Evolutionary conservation across 2,888 invertebrate genomes (phyloP), one percentile per base, ranked within the genome.

Genomic region (Uloborus plumipes): DNA sequence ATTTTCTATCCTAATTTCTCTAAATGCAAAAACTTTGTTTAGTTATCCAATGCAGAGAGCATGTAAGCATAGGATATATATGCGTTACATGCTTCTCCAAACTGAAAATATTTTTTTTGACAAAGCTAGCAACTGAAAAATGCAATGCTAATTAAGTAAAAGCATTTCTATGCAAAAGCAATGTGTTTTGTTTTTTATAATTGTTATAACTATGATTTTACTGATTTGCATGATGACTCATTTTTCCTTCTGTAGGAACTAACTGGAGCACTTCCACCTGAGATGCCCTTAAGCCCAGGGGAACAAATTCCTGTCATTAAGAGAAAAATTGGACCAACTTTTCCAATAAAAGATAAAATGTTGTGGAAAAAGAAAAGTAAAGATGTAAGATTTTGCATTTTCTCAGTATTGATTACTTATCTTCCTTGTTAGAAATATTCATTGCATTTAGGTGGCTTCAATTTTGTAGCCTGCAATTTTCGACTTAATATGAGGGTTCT

Each of bases 261-360:
- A 73, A 94, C 93, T 1, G 94, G 94, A 39, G 90, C 93, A 85
- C 90, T 95, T 88, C 95, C 95, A 3, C 92, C 92, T 14, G 95
- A 95, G 89, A 94, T 93, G 70, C 94, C 94, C 0, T 88, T 94
- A 58, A 92, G 91, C 84, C 93, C 93, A 0, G 94, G 94, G 39
- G 94, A 94, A 88, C 91, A 91, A 78, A 91, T 92, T 39, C 94
- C 94, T 4, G 89, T 90, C 66, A 91, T 94, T 82, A 90, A 93
- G 81, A 90, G 92, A 87, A 90, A 93, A 86, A 91, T 94, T 14
- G 93, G 93, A 47, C 93, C 94, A 16, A 89, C 92, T 0, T 93
- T 93, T 88, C 91, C 92, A 58, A 90, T 93, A 85, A 91, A 93
- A 47, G 92, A 92, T 86, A 93, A 92, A 87, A 88, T 93, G 22